phyloP scores from a whole-genome alignment of 2,888 invertebrate genomes.

The Chrysodeixis includens region DNA sequence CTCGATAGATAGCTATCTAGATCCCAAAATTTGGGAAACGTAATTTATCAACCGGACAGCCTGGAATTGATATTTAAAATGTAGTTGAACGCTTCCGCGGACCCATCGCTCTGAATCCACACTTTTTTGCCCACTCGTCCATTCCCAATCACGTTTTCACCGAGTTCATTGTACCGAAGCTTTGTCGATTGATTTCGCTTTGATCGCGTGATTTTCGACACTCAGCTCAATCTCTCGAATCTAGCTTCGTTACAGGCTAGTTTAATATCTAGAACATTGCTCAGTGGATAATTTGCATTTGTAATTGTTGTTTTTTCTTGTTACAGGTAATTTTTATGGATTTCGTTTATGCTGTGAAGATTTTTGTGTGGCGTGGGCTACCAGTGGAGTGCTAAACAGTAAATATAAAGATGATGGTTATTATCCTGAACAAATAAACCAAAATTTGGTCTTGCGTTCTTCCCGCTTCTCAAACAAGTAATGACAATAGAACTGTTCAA shows the following conservation, averaged over 20 bases:
- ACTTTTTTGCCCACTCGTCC: conserved; percentile 14
- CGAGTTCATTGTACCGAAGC: conserved; percentile 40
- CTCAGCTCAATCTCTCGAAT: conserved; percentile 14
- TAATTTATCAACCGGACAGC: background rate
- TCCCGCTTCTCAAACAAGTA: no score
- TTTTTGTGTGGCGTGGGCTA: background rate
- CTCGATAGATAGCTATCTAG: no score
- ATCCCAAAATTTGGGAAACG: no score
- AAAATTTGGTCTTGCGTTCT: no score
- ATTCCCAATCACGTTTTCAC: conserved; percentile 28
- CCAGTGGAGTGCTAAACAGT: no score
- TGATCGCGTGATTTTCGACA: conserved; percentile 34
- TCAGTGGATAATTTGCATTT: background rate
- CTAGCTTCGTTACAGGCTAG: background rate
- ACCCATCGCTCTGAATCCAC: conserved; percentile 11
- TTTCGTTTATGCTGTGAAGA: background rate
- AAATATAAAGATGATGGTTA: no score
- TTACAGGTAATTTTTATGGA: background rate
- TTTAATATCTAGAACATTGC: background rate
- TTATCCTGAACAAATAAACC: no score
- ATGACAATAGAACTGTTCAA: no score
- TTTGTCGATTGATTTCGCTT: conserved; percentile 27
- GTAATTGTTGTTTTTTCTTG: background rate
- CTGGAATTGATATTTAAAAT: background rate
- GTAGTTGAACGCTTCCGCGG: conserved; percentile 1